Conservation (phyloP, 1,140 invertebrate species). For the Zaprionus kolodkinae region DNA sequence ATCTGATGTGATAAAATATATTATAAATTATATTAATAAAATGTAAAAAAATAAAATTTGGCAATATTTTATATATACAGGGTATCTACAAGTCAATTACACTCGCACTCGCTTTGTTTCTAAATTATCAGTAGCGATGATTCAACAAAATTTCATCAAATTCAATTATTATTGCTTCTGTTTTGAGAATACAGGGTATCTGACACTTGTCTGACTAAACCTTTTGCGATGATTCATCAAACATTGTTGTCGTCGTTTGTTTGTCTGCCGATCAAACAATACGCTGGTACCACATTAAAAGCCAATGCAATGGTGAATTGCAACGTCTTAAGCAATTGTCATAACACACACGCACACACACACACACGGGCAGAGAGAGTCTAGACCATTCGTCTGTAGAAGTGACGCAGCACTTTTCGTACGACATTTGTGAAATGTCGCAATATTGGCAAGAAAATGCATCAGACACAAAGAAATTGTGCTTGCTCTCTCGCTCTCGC, state of each 20-base stretch:
- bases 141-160: background rate
- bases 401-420: conserved; percentile 52
- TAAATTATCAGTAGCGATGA: background rate
- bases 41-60: background rate
- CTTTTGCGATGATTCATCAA: conserved; percentile 5
- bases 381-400: conserved; percentile 10
- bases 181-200: background rate
- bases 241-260: background rate
- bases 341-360: conserved; percentile 1
- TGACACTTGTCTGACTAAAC: background rate
- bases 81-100: background rate
- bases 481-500: background rate
- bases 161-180: background rate
- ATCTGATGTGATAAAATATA: background rate
- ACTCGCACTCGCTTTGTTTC: background rate
- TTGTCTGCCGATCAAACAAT: conserved; percentile 2
- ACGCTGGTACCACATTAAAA: conserved; percentile 2
- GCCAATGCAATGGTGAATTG: background rate
- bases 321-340: conserved; percentile 4
- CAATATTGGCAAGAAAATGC: conserved; percentile 52
- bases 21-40: background rate
- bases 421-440: conserved; percentile 54
- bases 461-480: conserved; percentile 14
- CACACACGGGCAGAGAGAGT: background rate
- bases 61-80: background rate